Evolutionary conservation across 2,113 vertebrate genomes (phyloP).

Genomic region (Sapayoa aenigma): DNA sequence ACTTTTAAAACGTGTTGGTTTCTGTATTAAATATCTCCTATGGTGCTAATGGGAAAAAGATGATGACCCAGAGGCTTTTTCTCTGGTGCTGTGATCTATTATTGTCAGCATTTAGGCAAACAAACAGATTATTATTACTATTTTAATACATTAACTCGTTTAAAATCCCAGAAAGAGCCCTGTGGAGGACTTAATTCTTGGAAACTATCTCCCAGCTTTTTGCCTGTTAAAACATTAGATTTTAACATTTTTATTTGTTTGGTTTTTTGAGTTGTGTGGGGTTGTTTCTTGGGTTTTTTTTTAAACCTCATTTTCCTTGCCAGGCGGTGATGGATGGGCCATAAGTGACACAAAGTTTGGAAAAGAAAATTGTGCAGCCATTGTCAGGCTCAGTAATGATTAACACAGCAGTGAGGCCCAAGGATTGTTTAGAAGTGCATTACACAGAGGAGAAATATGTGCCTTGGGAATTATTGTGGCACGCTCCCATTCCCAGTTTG

Average conservation of each 20-base stretch:
- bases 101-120: background rate
- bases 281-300: no score
- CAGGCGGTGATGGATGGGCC: background rate
- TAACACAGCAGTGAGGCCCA: background rate
- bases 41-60: background rate
- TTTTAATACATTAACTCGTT: background rate
- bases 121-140: background rate
- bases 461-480: background rate
- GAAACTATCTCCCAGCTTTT: background rate
- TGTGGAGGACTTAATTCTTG: background rate
- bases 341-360: fast-evolving
- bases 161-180: background rate
- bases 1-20: background rate
- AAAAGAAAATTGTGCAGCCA: background rate
- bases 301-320: fast-evolving
- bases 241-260: background rate
- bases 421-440: background rate
- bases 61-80: background rate
- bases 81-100: background rate
- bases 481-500: background rate
- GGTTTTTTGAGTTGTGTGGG: no score
- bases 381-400: background rate
- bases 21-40: background rate
- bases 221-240: background rate
- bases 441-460: background rate